Evolutionary conservation across 2,113 vertebrate species (phyloP).

Genomic region (Eulemur rufifrons): DNA sequence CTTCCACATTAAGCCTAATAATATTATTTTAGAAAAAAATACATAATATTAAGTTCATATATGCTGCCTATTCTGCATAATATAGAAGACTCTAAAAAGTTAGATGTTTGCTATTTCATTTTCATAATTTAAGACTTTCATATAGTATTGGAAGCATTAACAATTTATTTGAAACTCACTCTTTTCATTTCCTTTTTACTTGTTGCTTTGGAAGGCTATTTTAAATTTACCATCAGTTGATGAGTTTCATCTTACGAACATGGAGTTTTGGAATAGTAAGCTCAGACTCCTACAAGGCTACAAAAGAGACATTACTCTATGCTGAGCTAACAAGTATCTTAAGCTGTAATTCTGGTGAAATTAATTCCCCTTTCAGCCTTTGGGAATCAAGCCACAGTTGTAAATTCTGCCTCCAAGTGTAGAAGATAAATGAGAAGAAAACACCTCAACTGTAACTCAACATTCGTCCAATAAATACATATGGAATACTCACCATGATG

Average conservation of each 20-base stretch:
- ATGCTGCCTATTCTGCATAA: not conserved
- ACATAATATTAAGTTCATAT: not conserved
- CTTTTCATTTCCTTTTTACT: constrained; percentile 42
- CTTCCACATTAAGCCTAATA: constrained; percentile 26
- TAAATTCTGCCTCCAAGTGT: not conserved
- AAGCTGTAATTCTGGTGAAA: not conserved
- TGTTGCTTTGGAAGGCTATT: constrained; percentile 32
- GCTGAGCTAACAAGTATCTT: not conserved
- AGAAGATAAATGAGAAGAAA: not conserved
- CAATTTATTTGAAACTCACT: constrained; percentile 36
- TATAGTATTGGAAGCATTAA: constrained; percentile 42
- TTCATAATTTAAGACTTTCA: constrained; percentile 37
- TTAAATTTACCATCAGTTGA: not conserved
- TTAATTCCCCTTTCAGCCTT: not conserved
- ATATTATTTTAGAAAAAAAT: not conserved
- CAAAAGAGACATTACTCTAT: not conserved
- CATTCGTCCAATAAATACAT: not conserved
- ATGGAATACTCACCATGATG: no score
- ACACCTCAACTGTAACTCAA: not conserved
- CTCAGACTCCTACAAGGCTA: not conserved
- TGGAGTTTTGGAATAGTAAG: constrained; percentile 6
- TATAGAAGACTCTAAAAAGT: not conserved
- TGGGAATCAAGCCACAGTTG: not conserved
- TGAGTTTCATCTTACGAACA: not conserved
- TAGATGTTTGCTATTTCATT: constrained; percentile 22